Conservation (phyloP, 2,113 vertebrate species). For the Chroicocephalus ridibundus region DNA sequence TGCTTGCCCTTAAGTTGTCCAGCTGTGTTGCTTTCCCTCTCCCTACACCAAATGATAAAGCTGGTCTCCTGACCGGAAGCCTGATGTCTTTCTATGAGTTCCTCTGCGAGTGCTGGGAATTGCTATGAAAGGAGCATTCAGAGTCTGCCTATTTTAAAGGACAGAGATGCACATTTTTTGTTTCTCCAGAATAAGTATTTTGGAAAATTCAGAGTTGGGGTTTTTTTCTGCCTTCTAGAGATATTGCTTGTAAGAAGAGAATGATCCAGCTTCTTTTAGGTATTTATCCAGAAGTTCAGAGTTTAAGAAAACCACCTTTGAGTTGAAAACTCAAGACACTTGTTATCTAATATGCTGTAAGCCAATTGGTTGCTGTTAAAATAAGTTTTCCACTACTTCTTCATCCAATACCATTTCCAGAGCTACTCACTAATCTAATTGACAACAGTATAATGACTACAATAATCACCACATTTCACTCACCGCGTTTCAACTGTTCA, state of each 20-base stretch:
- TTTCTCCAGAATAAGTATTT: neutral
- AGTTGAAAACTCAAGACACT: neutral
- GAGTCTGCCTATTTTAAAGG: neutral
- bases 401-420: conserved; percentile 1
- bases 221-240: neutral
- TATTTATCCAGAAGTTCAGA: neutral
- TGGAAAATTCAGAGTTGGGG: neutral
- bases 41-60: neutral
- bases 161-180: neutral
- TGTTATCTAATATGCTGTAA: conserved; percentile 8
- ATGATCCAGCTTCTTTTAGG: neutral
- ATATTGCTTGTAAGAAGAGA: neutral
- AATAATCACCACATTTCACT: conserved; percentile 21
- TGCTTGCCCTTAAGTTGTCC: neutral
- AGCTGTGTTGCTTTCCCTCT: neutral
- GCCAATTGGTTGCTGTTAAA: neutral
- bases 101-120: neutral
- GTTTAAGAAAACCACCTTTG: neutral
- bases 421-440: conserved; percentile 39
- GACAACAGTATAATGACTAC: conserved; percentile 34
- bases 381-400: conserved; percentile 26
- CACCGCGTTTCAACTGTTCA: neutral
- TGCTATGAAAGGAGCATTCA: neutral
- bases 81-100: neutral
- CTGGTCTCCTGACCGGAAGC: neutral